Evolutionary conservation across 2,888 invertebrate genomes (phyloP), one percentile per base, ranked within the genome.

Genomic region (Dichetophora obliterata): DNA sequence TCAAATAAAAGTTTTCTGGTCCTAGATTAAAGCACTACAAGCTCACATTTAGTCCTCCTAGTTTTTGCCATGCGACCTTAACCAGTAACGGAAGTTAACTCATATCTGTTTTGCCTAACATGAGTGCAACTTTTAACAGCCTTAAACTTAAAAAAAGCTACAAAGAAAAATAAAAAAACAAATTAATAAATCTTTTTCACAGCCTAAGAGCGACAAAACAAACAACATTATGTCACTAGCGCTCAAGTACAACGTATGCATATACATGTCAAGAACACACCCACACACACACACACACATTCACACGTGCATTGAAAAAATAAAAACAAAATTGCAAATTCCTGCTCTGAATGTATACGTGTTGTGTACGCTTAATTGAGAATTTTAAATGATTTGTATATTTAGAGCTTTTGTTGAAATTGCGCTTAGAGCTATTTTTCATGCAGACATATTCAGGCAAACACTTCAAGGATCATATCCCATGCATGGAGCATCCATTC

Each of bases 311-410:
- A 19, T 19, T 19, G 50, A 50, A 11, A 50, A 24, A 14, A 50
- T 14, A 24, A 24, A 22, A 14, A 59, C 4, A 14, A 27, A 9
- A 27, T 59, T 14, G 24, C 27, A 22, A 27, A 22, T 16, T 9
- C 59, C 14, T 43, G 43, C 11, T 43, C 11, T 11, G 14, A 43
- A 14, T 43, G 1, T 11, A 14, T 43, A 11, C 11, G 37, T 59
- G 27, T 59, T 83, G 82, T 80, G 82, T 79, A 81, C 82, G 80
- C 82, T 84, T 84, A 86, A 87, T 85, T 85, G 85, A 85, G 85
- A 85, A 85, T 86, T 84, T 85, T 82, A 85, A 86, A 86, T 83
- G 85, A 84, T 85, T 83, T 86, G 85, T 85, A 85, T 85, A 83
- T 81, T 82, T 82, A 79, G 78, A 77, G 80, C 85, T 85, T 86